These are phyloP conservation scores for Geotrypetes seraphini DNA, from an alignment of 2,797 vertebrate genomes.

Conservation along the genomic window DNA sequence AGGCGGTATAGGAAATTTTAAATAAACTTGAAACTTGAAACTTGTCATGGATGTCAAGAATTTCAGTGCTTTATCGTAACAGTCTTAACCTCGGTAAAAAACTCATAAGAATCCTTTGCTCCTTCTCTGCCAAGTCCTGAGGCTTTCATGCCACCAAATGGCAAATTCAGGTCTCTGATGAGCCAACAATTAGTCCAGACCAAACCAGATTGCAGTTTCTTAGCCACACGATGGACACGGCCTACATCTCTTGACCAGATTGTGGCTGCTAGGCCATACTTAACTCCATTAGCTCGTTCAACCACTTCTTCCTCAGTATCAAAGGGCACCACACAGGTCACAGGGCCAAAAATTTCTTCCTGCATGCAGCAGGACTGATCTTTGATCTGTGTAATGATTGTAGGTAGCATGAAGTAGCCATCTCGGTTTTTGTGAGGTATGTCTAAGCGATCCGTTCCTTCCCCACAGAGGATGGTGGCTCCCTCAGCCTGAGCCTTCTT, in stretches of 20 bases:
- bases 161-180: conserved; percentile 86
- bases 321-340: conserved; percentile 79
- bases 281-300: conserved; percentile 69
- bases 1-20: too few species aligned
- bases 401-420: conserved; percentile 88
- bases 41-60: too few species aligned
- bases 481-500: conserved; percentile 73
- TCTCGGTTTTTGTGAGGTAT: conserved; percentile 58
- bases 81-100: conserved; percentile 93
- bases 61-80: conserved; percentile 85
- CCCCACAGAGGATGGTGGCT: conserved; percentile 76
- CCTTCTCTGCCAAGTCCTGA: conserved; percentile 91
- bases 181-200: conserved; percentile 98
- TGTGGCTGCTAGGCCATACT: conserved; percentile 77
- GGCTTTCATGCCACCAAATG: conserved; percentile 91
- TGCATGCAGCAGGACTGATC: conserved; percentile 83
- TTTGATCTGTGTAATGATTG: conserved; percentile 68
- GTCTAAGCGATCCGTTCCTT: conserved; percentile 68
- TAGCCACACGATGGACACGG: conserved; percentile 73
- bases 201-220: conserved; percentile 69
- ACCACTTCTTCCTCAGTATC: conserved; percentile 85
- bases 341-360: conserved; percentile 95
- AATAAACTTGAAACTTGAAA: too few species aligned
- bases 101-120: conserved; percentile 82
- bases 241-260: conserved; percentile 82